A percentile compares a stretch with the other conserved stretches of the same genome.
phyloP scores from a whole-genome alignment of 1,140 invertebrate species.

The Chelonus insularis region DNA sequence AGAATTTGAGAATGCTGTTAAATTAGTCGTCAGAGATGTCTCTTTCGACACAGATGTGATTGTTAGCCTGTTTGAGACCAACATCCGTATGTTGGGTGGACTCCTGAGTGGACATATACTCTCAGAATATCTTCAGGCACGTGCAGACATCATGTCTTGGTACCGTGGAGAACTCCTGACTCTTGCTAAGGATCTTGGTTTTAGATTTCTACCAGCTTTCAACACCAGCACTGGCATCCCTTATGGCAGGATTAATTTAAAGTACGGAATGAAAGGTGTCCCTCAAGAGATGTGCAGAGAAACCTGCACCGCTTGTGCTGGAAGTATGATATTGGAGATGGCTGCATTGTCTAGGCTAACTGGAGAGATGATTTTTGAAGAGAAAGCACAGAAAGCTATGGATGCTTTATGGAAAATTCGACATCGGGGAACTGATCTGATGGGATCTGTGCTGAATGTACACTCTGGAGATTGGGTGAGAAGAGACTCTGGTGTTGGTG shows the following conservation, averaged over 20 bases:
- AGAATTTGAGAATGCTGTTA: constrained; percentile 91
- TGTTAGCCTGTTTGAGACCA: constrained; percentile 98
- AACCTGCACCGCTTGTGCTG: constrained; percentile 98
- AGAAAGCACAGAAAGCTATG: constrained; percentile 95
- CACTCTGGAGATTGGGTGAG: constrained; percentile 97
- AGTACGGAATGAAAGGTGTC: constrained; percentile 81
- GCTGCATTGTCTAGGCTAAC: constrained; percentile 91
- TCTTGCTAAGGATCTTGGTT: constrained; percentile 91
- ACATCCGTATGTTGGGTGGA: constrained; percentile 94
- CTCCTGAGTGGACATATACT: constrained; percentile 92
- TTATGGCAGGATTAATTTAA: constrained; percentile 89
- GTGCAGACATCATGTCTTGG: constrained; percentile 80
- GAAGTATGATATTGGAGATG: constrained; percentile 97
- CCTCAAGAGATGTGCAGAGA: constrained; percentile 77
- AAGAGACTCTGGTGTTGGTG: constrained; percentile 95
- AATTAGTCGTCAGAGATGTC: constrained; percentile 83
- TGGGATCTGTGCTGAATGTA: constrained; percentile 94
- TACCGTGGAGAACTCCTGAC: constrained; percentile 88
- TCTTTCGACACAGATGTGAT: constrained; percentile 92
- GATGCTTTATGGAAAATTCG: constrained; percentile 94
- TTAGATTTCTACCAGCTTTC: constrained; percentile 91
- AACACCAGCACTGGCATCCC: constrained; percentile 98
- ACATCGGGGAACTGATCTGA: constrained; percentile 87
- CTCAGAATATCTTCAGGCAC: constrained; percentile 78
- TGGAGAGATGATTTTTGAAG: constrained; percentile 91